phyloP scores from a whole-genome alignment of 2,888 invertebrate genomes.

The Blastobasis adustella region DNA sequence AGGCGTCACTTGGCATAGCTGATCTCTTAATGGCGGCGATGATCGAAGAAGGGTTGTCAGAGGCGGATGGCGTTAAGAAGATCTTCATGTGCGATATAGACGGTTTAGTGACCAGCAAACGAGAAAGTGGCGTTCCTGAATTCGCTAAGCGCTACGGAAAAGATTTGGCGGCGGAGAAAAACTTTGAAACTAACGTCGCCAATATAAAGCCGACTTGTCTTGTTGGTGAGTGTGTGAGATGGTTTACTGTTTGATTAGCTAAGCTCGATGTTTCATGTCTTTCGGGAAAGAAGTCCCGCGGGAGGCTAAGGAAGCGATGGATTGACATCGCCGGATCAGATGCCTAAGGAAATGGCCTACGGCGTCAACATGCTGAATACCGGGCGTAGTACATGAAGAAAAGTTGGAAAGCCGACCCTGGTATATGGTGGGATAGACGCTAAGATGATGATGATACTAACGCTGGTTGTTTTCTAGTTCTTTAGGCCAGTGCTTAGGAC shows the following conservation, averaged over 20 bases:
- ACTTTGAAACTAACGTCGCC: conserved; percentile 83
- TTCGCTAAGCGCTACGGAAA: conserved; percentile 81
- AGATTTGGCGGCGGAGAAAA: conserved; percentile 81
- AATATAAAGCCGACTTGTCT: conserved; percentile 86
- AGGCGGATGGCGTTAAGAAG: conserved; percentile 80
- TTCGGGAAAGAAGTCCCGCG: no score
- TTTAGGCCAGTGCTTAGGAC: no score
- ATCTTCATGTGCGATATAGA: conserved; percentile 95
- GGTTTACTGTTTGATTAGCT: not conserved
- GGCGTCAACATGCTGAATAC: no score
- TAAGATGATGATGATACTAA: no score
- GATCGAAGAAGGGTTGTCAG: conserved; percentile 73
- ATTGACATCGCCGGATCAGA: no score
- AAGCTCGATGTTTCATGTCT: not conserved
- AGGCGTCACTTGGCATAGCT: conserved; percentile 93
- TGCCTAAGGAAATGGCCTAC: no score
- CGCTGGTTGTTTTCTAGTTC: no score
- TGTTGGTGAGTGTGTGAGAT: conserved; percentile 77
- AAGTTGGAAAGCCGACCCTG: no score
- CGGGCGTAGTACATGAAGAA: no score
- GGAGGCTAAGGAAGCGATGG: no score
- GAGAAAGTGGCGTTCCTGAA: conserved; percentile 74
- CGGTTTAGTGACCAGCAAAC: conserved; percentile 83
- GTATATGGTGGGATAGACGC: no score
- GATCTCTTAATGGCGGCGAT: conserved; percentile 89